These are phyloP conservation scores for Euzetes globulus DNA, from an alignment of 2,888 invertebrate species.

Conservation along the genomic window DNA sequence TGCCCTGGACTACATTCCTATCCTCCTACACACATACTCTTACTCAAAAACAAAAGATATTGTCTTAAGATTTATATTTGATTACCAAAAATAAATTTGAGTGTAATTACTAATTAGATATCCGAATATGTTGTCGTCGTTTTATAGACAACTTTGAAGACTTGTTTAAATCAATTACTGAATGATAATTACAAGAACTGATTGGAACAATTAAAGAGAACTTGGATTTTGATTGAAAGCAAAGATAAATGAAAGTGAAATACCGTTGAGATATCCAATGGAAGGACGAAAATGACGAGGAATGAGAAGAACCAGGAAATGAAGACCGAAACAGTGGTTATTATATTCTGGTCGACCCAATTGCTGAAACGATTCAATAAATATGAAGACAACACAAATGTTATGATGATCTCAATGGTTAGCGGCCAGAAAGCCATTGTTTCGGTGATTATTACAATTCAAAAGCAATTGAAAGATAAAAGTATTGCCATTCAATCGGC, in stretches of 20 bases:
- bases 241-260: conserved; percentile 46
- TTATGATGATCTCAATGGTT: conserved; percentile 69
- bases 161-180: no score
- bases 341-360: conserved; percentile 82
- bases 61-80: no score
- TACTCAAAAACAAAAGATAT: no score
- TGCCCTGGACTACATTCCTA: no score
- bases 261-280: conserved; percentile 93
- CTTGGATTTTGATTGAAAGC: conserved; percentile 27
- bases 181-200: no score
- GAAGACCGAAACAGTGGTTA: conserved; percentile 86
- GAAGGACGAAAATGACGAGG: conserved; percentile 92
- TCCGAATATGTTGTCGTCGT: no score
- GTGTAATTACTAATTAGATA: no score
- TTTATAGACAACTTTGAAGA: no score
- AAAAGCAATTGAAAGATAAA: neutral
- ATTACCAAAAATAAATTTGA: no score
- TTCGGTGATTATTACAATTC: neutral
- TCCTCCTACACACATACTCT: no score
- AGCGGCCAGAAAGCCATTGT: conserved; percentile 51
- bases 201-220: no score
- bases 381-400: conserved; percentile 65
- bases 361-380: conserved; percentile 90
- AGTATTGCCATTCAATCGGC: no score
- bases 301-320: conserved; percentile 99